Evolutionary conservation across 2,797 vertebrate species (phyloP), one percentile per base, ranked within the genome.

Genomic region (Cuniculus paca): DNA sequence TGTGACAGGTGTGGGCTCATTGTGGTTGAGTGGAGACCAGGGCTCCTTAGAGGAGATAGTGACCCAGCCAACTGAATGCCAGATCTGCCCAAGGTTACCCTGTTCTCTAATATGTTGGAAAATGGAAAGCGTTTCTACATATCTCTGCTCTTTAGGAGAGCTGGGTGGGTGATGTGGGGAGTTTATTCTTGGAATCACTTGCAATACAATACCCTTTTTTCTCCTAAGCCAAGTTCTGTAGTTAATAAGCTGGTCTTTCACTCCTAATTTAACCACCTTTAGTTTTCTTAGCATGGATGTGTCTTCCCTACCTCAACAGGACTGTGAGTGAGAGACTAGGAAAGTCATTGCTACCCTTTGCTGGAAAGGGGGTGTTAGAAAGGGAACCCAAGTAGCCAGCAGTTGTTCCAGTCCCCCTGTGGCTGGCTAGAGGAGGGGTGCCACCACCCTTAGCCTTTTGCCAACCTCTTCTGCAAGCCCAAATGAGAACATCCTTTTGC

Each of bases 111-210:
- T 17, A 19, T 14, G 13, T 79, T 84, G 84, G 84, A 84, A 84
- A 85, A 26, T 42, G 77, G 80, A 74, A 93, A 39, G 36, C 1
- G 0, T 77, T 89, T 65, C 80, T 85, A 9, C 60, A 94, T 22
- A 77, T 65, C 68, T 84, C 77, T 79, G 89, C 42, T 60, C 84
- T 83, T 84, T 63, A 39, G 52, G 84, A 88, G 91, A 95, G 91
- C 93, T 88, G 34, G 58, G 34, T 72, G 54, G 52, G 54, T 88
- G 86, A 80, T 88, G 39, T 42, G 9, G 92, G 34, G 45, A 81
- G 48, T 70, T 88, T 93, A 79, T 90, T 91, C 72, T 42, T 79
- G 74, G 81, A 82, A 85, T 87, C 50, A 20, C 58, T 85, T 84
- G 39, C 50, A 42, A 72, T 48, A 54, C 78, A 88, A 0, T 63